Evolutionary conservation across 1,140 invertebrate species (phyloP).

Genomic region (Bradysia coprophila): DNA sequence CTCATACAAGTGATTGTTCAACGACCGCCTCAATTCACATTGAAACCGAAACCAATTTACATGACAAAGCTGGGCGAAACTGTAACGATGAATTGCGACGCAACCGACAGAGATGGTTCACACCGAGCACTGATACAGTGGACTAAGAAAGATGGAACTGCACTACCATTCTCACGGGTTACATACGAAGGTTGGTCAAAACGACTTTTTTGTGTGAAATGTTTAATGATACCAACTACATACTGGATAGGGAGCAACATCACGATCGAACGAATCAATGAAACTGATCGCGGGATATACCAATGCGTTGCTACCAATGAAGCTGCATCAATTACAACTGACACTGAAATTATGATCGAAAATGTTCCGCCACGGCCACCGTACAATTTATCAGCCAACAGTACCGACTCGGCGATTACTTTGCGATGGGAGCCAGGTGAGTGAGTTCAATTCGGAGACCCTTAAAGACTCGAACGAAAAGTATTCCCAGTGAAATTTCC

Average conservation of each 20-base stretch:
- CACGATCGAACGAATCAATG: slow-evolving; percentile 61
- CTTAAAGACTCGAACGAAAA: too few species aligned
- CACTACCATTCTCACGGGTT: slow-evolving; percentile 47
- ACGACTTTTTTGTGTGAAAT: too few species aligned
- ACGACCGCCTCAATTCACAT: slow-evolving; percentile 57
- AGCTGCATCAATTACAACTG: slow-evolving; percentile 70
- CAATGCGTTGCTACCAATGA: slow-evolving; percentile 85
- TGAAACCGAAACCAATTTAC: slow-evolving; percentile 61
- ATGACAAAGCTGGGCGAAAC: slow-evolving; percentile 63
- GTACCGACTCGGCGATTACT: slow-evolving; percentile 56
- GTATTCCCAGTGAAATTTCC: too few species aligned
- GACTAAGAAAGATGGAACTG: slow-evolving; percentile 50
- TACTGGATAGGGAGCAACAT: too few species aligned
- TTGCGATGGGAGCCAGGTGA: slow-evolving; percentile 63
- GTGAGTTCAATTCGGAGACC: slow-evolving; percentile 1
- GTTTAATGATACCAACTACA: too few species aligned
- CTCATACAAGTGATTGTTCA: slow-evolving; percentile 78
- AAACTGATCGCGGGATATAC: slow-evolving; percentile 78
- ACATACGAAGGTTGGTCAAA: slow-evolving; percentile 43
- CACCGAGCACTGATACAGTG: neutral
- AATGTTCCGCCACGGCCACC: slow-evolving; percentile 76
- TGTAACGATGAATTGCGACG: slow-evolving; percentile 69
- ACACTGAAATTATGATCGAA: slow-evolving; percentile 76
- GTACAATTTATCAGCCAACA: slow-evolving; percentile 67
- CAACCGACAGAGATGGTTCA: slow-evolving; percentile 26